phyloP scores from a whole-genome alignment of 2,888 invertebrate species.

The Fabriciana adippe region DNA sequence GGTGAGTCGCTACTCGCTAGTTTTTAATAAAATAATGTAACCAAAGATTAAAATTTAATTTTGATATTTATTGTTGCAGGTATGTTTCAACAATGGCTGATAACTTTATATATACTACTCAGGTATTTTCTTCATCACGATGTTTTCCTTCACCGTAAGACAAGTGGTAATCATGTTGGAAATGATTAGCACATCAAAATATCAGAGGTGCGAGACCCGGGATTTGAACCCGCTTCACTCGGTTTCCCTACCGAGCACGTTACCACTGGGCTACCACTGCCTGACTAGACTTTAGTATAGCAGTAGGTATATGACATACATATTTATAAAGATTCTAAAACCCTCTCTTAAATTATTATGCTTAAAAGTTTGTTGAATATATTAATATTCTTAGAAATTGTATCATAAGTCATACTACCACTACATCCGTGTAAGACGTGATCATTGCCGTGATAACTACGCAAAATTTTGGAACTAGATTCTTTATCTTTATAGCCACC shows the following conservation, averaged over 20 bases:
- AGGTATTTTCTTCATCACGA: background rate
- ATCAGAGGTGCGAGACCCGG: too few relatives aligned
- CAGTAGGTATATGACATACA: too few relatives aligned
- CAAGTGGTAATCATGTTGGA: too few relatives aligned
- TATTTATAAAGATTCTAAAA: too few relatives aligned
- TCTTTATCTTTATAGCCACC: conserved; percentile 16
- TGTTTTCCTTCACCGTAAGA: too few relatives aligned
- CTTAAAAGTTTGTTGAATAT: conserved; percentile 1
- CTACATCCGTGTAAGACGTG: conserved; percentile 9
- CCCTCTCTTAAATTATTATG: background rate
- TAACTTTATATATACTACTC: background rate
- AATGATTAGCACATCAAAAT: too few relatives aligned
- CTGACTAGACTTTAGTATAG: too few relatives aligned
- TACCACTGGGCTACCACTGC: too few relatives aligned
- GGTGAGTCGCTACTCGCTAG: too few relatives aligned
- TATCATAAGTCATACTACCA: conserved; percentile 5
- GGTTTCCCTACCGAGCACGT: too few relatives aligned
- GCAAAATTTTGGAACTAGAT: conserved; percentile 15
- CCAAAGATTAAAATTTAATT: background rate
- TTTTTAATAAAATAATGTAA: too few relatives aligned
- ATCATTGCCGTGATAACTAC: conserved; percentile 14
- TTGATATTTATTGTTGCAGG: conserved; percentile 24
- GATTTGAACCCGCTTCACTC: too few relatives aligned
- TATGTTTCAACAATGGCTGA: conserved; percentile 14
- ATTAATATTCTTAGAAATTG: conserved; percentile 4